Conservation (phyloP, 2,888 invertebrate species). For the Empis livida region DNA sequence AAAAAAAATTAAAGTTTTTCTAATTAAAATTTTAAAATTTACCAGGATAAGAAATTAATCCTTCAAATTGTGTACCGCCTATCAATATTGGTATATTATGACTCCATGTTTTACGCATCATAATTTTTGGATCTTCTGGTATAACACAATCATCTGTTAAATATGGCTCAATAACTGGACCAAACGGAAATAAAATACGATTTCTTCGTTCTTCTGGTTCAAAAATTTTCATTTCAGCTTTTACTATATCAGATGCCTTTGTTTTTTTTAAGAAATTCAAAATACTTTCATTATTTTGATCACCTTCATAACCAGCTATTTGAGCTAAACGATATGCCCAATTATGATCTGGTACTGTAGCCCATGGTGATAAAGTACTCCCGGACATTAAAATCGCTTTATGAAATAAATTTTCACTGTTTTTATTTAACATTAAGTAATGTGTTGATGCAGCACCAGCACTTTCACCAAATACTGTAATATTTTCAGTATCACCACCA, state of each 20-base stretch:
- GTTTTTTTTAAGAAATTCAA: slow-evolving; percentile 29
- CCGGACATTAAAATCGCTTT: slow-evolving; percentile 33
- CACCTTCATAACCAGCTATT: slow-evolving; percentile 28
- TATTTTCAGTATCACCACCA: slow-evolving; percentile 40
- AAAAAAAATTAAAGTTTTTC: neutral
- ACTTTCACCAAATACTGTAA: slow-evolving; percentile 41
- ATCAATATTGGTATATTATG: slow-evolving; percentile 31
- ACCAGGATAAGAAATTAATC: slow-evolving; percentile 25
- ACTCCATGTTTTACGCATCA: slow-evolving; percentile 32
- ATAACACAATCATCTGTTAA: slow-evolving; percentile 26
- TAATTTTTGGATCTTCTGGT: slow-evolving; percentile 25
- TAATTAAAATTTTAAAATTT: slow-evolving; percentile 6
- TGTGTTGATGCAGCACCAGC: slow-evolving; percentile 39
- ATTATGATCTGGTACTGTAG: slow-evolving; percentile 22
- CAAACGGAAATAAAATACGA: slow-evolving; percentile 26
- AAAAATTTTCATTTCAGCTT: slow-evolving; percentile 27
- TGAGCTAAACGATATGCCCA: slow-evolving; percentile 29
- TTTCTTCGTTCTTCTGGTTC: slow-evolving; percentile 27
- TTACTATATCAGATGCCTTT: slow-evolving; percentile 26
- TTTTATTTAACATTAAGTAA: slow-evolving; percentile 38
- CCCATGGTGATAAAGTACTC: slow-evolving; percentile 27
- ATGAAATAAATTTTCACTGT: slow-evolving; percentile 33
- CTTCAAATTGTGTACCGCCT: slow-evolving; percentile 33
- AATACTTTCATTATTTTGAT: slow-evolving; percentile 26
- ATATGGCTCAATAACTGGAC: slow-evolving; percentile 30